Conservation (phyloP, 1,140 invertebrate genomes). For the Saccostrea cuccullata region DNA sequence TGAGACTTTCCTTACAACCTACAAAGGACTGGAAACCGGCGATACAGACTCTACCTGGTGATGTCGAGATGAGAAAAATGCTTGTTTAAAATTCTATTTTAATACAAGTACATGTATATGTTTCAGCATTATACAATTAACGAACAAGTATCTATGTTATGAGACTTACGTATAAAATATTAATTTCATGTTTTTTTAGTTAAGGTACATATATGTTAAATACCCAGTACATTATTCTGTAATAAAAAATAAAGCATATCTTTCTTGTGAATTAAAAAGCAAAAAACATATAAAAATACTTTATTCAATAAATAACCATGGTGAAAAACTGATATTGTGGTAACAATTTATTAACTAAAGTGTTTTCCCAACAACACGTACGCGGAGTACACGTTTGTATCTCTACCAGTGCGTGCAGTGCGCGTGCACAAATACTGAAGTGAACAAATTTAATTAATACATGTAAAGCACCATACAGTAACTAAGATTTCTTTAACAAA, state of each 20-base stretch:
- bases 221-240: no score
- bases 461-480: background rate
- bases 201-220: no score
- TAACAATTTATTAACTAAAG: background rate
- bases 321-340: background rate
- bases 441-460: background rate
- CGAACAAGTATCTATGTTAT: background rate
- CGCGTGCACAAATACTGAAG: background rate
- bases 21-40: conserved; percentile 9
- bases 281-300: background rate
- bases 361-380: background rate
- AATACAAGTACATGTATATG: background rate
- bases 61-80: background rate
- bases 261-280: background rate
- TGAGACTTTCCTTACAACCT: background rate
- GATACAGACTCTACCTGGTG: background rate
- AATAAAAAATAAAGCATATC: no score
- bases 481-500: background rate
- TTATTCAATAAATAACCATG: background rate
- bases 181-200: no score
- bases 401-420: background rate
- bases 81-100: background rate
- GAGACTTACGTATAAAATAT: no score
- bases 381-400: background rate
- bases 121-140: background rate